Percentiles rank a stretch among this genome's conserved stretches.
Evolutionary conservation across 2,888 invertebrate species (phyloP).

Genomic region (Buathra laborator): DNA sequence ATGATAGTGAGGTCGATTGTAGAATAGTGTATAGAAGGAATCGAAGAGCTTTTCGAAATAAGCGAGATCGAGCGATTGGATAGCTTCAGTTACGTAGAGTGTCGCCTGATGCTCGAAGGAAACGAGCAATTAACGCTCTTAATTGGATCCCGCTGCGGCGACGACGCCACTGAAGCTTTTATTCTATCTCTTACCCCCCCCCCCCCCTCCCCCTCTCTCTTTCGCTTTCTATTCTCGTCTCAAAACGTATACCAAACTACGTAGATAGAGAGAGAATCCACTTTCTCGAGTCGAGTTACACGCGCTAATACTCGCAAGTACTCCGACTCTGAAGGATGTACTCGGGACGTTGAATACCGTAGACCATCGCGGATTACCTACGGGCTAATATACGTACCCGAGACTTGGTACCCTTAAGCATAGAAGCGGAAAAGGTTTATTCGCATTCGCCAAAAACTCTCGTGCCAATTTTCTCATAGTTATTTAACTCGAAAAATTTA

Average conservation of each 20-base stretch:
- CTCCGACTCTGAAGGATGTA: slow-evolving; percentile 4
- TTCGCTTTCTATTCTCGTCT: not conserved
- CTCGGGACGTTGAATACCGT: slow-evolving; percentile 1
- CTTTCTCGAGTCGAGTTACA: slow-evolving; percentile 9
- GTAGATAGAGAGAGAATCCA: slow-evolving; percentile 17
- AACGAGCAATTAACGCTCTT: slow-evolving; percentile 69
- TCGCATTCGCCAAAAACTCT: not conserved
- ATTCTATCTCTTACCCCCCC: slow-evolving; percentile 23
- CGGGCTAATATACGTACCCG: not conserved
- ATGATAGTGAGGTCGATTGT: not conserved
- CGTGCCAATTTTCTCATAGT: not conserved
- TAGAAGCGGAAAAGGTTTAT: not conserved
- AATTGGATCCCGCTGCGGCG: slow-evolving; percentile 65
- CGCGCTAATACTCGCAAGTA: not conserved
- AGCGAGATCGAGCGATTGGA: slow-evolving; percentile 14
- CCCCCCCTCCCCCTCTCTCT: not conserved
- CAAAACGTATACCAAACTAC: not conserved
- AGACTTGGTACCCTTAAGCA: not conserved
- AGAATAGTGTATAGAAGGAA: not conserved
- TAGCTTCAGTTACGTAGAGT: slow-evolving; percentile 2
- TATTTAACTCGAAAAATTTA: not conserved
- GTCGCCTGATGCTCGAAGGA: slow-evolving; percentile 42
- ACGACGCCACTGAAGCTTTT: slow-evolving; percentile 40
- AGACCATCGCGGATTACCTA: not conserved
- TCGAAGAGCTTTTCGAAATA: not conserved